A percentile compares a stretch with the other conserved stretches of the same genome.
phyloP scores from a whole-genome alignment of 1,140 invertebrate genomes.

The Monomorium pharaonis region DNA sequence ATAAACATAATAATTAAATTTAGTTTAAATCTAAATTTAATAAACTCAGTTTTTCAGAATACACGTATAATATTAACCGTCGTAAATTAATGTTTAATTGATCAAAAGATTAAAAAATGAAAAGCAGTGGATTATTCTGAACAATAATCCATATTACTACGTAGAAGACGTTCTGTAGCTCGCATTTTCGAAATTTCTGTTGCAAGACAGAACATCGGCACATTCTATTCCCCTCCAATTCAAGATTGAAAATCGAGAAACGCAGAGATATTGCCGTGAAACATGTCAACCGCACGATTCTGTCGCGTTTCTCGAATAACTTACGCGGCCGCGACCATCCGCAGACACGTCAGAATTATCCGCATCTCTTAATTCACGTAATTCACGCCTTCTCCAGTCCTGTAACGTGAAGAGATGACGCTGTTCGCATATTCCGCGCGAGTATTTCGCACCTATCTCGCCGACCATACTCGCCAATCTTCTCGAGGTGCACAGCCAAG shows the following conservation, averaged over 20 bases:
- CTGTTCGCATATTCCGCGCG: conserved; percentile 31
- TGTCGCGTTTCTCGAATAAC: not conserved
- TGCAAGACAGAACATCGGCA: not conserved
- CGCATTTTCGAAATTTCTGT: not conserved
- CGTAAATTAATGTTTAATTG: not conserved
- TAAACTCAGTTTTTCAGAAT: not conserved
- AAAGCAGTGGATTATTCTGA: not conserved
- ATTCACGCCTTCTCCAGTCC: conserved; percentile 1
- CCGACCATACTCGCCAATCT: not conserved
- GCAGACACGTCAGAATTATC: conserved; percentile 49
- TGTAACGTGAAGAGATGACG: not conserved
- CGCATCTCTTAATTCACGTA: conserved; percentile 56
- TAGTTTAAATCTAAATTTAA: not conserved
- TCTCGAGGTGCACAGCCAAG: not conserved
- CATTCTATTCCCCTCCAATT: not conserved
- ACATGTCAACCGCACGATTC: not conserved
- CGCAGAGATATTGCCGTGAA: not conserved
- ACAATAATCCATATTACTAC: not conserved
- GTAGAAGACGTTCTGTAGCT: not conserved
- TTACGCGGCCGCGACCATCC: not conserved
- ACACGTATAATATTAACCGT: not conserved
- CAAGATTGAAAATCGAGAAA: not conserved
- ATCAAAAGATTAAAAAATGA: not conserved
- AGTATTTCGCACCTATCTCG: conserved; percentile 29
- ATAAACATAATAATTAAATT: too few relatives aligned